Conservation (phyloP, 2,888 invertebrate species). For the Sphaerophoria taeniata region DNA sequence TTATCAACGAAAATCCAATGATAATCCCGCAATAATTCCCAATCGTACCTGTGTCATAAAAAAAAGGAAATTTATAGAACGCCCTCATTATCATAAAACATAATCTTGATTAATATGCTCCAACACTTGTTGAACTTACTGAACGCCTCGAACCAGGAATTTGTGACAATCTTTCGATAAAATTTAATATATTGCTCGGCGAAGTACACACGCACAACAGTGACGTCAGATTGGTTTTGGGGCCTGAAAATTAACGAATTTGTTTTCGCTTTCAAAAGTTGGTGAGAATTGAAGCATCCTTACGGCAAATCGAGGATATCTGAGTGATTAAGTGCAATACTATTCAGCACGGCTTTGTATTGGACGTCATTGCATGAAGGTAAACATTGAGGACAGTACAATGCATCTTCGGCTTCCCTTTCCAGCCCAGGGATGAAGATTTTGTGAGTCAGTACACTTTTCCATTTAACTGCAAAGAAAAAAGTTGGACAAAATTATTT, state of each 20-base stretch:
- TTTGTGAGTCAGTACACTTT: conserved; percentile 80
- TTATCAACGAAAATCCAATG: conserved; percentile 86
- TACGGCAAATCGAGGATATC: conserved; percentile 13
- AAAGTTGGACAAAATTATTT: too few relatives aligned
- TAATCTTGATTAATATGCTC: conserved; percentile 15
- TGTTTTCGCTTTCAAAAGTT: too few relatives aligned
- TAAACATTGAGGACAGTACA: conserved; percentile 85
- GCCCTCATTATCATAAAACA: conserved; percentile 31
- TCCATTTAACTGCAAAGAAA: conserved; percentile 82
- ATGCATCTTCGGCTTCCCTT: conserved; percentile 84
- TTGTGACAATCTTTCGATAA: too few relatives aligned
- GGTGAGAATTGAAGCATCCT: too few relatives aligned
- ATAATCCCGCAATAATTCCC: conserved; percentile 87
- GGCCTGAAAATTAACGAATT: conserved; percentile 27
- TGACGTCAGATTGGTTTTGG: conserved; percentile 75
- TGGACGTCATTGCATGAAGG: conserved; percentile 85
- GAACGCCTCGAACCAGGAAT: too few relatives aligned
- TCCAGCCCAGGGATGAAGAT: conserved; percentile 81
- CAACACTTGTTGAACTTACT: conserved; percentile 83
- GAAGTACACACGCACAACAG: conserved; percentile 79
- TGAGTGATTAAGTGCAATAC: conserved; percentile 76
- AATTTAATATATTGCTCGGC: too few relatives aligned
- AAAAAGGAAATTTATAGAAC: neutral
- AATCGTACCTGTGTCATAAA: conserved; percentile 85
- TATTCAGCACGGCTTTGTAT: conserved; percentile 83